Conservation (phyloP, 1,140 invertebrate species). For the Fopius arisanus region DNA sequence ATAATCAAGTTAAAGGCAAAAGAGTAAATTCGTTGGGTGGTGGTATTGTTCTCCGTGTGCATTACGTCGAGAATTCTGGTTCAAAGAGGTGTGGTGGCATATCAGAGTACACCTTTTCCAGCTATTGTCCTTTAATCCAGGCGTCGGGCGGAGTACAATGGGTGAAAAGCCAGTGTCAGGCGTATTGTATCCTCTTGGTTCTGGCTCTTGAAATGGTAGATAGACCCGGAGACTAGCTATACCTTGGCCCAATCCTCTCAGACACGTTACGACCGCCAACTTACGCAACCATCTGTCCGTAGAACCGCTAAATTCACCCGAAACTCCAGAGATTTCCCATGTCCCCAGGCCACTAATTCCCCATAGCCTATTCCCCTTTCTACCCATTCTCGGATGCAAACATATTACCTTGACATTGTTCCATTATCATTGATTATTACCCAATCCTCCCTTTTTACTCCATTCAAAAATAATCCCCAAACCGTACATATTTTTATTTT, state of each 20-base stretch:
- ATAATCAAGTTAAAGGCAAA: conserved; percentile 31
- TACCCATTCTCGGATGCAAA: not conserved
- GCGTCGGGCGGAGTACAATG: conserved; percentile 42
- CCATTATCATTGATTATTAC: too few relatives aligned
- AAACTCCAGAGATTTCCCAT: conserved; percentile 45
- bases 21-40: conserved; percentile 28
- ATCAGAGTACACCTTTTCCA: conserved; percentile 59
- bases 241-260: conserved; percentile 29
- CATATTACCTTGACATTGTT: too few relatives aligned
- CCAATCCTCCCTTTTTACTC: too few relatives aligned
- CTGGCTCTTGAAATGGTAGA: conserved; percentile 26
- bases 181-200: conserved; percentile 55
- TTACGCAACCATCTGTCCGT: conserved; percentile 56
- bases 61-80: conserved; percentile 16
- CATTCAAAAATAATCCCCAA: too few relatives aligned
- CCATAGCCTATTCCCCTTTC: not conserved
- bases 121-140: conserved; percentile 41
- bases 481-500: too few relatives aligned
- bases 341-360: not conserved
- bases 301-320: conserved; percentile 52
- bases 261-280: conserved; percentile 32
- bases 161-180: conserved; percentile 48
- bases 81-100: conserved; percentile 49
- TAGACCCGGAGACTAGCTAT: conserved; percentile 5
- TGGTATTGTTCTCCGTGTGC: conserved; percentile 25